Evolutionary conservation across 2,113 vertebrate genomes (phyloP).

Genomic region (Nesoenas mayeri): DNA sequence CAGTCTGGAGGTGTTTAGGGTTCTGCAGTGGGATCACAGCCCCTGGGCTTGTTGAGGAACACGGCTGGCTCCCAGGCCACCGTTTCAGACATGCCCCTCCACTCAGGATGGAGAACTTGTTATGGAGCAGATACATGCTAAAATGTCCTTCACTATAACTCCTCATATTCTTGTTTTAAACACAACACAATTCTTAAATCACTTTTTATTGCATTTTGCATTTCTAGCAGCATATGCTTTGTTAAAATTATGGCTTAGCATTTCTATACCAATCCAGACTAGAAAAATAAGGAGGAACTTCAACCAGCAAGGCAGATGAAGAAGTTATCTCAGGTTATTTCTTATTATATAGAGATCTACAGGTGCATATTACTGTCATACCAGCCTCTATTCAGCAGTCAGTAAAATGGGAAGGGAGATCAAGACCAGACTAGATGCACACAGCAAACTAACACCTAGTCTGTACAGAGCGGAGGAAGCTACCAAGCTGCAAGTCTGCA

Average conservation of each 20-base stretch:
- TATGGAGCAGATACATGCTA: not conserved
- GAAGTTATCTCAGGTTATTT: not conserved
- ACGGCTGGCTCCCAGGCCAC: not conserved
- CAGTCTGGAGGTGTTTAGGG: rapidly evolving
- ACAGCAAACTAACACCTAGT: not conserved
- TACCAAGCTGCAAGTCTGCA: not conserved
- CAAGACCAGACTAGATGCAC: not conserved
- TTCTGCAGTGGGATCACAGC: not conserved
- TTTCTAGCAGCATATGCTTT: not conserved
- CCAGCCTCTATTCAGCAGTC: not conserved
- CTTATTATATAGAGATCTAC: not conserved
- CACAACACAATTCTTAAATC: not conserved
- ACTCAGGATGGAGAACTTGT: not conserved
- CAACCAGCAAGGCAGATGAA: not conserved
- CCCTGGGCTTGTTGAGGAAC: rapidly evolving
- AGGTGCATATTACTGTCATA: not conserved
- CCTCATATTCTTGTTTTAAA: not conserved
- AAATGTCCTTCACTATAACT: not conserved
- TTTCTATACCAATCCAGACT: not conserved
- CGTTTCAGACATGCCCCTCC: rapidly evolving
- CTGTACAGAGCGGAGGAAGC: not conserved
- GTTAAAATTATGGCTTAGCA: not conserved
- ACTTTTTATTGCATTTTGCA: not conserved
- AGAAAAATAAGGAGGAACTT: not conserved
- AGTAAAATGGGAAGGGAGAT: not conserved